Conservation (phyloP, 2,113 vertebrate species). For the Nipponia nippon region DNA sequence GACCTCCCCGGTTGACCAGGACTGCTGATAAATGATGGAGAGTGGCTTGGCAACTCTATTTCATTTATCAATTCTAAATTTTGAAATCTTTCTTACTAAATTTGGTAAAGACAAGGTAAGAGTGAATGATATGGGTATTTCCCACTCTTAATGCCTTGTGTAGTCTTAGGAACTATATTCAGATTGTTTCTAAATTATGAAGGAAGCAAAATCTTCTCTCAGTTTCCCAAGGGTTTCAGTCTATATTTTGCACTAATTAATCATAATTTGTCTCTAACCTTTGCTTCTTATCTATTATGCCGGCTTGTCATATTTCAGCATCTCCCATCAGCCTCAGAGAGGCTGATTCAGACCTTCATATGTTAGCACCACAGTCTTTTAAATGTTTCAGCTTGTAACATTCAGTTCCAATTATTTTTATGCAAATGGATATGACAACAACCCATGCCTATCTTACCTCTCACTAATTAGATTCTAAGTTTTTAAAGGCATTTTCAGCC, state of each 20-base stretch:
- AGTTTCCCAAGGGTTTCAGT: background rate
- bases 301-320: background rate
- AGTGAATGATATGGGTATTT: background rate
- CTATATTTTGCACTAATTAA: conserved; percentile 20
- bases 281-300: background rate
- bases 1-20: too few relatives aligned
- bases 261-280: background rate
- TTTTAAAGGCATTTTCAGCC: background rate
- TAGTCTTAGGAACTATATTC: background rate
- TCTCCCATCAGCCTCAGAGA: background rate
- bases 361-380: background rate
- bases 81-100: background rate
- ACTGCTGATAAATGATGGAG: too few relatives aligned
- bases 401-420: conserved; percentile 38
- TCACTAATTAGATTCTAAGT: background rate
- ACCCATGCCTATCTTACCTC: background rate
- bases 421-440: conserved; percentile 20
- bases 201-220: background rate
- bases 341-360: background rate
- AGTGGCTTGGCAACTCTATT: too few relatives aligned
- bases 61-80: background rate
- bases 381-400: background rate
- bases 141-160: background rate
- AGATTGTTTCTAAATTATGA: background rate
- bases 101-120: background rate